Evolutionary conservation across 2,797 vertebrate genomes (phyloP).

Genomic region (Gephyroberyx darwinii): DNA sequence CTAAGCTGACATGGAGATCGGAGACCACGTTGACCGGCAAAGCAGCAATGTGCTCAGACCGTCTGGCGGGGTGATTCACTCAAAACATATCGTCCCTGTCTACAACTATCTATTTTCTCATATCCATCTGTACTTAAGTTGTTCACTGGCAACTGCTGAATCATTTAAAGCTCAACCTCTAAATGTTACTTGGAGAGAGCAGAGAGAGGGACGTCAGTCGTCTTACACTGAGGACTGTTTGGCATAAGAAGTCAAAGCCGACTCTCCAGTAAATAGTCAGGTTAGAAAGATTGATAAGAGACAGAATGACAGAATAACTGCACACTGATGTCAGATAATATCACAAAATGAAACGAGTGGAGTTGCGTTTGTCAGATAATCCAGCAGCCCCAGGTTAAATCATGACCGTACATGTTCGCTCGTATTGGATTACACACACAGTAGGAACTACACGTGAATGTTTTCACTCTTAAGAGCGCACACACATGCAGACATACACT

Average conservation of each 20-base stretch:
- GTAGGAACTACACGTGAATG: neutral
- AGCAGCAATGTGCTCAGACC: slow-evolving; percentile 14
- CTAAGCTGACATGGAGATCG: neutral
- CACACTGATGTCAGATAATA: slow-evolving; percentile 12
- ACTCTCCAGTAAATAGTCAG: neutral
- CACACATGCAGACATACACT: slow-evolving; percentile 11
- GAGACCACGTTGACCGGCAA: slow-evolving; percentile 26
- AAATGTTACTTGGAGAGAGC: slow-evolving; percentile 1
- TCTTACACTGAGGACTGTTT: neutral
- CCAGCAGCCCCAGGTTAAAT: neutral
- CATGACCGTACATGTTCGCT: neutral
- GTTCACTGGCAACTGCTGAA: slow-evolving; percentile 27
- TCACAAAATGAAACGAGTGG: slow-evolving; percentile 5
- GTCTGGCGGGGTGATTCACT: slow-evolving; percentile 50
- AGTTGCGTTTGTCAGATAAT: slow-evolving; percentile 9
- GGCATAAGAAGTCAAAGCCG: slow-evolving; percentile 10
- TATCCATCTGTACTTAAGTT: slow-evolving; percentile 35
- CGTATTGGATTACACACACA: slow-evolving; percentile 8
- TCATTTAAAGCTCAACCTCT: slow-evolving; percentile 39
- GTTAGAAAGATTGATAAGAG: slow-evolving; percentile 4
- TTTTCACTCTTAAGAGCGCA: neutral
- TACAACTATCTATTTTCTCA: slow-evolving; percentile 43
- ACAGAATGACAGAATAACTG: neutral
- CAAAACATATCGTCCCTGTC: slow-evolving; percentile 19
- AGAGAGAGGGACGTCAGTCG: neutral